A percentile compares a stretch with the other conserved stretches of the same genome.
Evolutionary conservation across 2,113 vertebrate genomes (phyloP).

Genomic region (Lophura nycthemera): DNA sequence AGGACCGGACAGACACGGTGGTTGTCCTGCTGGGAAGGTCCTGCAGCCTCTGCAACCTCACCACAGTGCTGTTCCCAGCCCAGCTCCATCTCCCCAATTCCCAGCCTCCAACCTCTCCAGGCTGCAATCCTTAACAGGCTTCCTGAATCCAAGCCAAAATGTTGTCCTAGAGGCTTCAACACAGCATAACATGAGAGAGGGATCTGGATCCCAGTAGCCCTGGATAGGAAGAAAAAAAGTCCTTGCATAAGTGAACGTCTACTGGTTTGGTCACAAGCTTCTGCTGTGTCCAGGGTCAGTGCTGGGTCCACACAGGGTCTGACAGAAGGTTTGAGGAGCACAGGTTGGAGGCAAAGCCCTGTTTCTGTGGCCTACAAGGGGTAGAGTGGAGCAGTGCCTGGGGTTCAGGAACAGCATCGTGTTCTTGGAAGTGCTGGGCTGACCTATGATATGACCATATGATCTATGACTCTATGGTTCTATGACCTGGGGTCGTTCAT

Average conservation of each 20-base stretch:
- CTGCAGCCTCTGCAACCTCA: rapidly evolving
- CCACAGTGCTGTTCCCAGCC: rapidly evolving
- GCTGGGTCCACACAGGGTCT: background rate
- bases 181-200: background rate
- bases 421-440: background rate
- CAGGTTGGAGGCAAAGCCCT: background rate
- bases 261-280: background rate
- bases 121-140: background rate
- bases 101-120: background rate
- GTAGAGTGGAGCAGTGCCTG: background rate
- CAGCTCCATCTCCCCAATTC: background rate
- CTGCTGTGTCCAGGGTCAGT: rapidly evolving
- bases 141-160: background rate
- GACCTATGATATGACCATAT: background rate
- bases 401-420: background rate
- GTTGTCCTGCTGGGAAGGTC: background rate
- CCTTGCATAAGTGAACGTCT: background rate
- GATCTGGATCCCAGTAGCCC: background rate
- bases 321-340: background rate
- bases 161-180: background rate
- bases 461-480: background rate
- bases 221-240: background rate
- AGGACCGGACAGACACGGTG: rapidly evolving
- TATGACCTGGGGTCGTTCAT: background rate
- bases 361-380: background rate